Base-by-base conservation (phyloP, 2,888 invertebrate genomes). In the Drosophila lutescens region DNA sequence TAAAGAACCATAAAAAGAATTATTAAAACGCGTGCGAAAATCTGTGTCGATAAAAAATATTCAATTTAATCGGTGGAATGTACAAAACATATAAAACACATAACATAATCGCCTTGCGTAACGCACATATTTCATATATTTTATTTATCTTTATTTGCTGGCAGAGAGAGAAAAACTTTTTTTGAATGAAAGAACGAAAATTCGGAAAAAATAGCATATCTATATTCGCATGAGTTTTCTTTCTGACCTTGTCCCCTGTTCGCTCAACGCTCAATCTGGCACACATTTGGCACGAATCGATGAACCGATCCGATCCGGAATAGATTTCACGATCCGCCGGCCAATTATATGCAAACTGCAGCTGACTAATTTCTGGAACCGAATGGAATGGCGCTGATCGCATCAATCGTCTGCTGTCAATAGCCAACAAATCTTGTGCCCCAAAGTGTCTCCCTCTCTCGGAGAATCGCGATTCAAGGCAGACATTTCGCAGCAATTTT, bases 201-300 rank as follows among this genome's bases (percentile, higher is more conserved):
- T 44, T 65, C 20, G 4, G 17, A 49, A 49, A 38, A 53, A 54
- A 44, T 50, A 57, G 43, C 34, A 40, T 63, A 34, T 47, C 46
- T 47, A 55, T 61, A 68, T 53, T 10, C 36, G 56, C 51, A 40
- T 13, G 78, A 72, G 50, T 67, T 40, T 53, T 12, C 10, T 55
- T 49, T 58, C 41, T 32, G 68, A 43, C 62, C 49, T 49, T 49
- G 49, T 49, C 49, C 47, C 49, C 49, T 6, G 49, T 15, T 58
- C 57, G 49, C 58, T 61, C 56, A 77, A 76, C 57, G 49, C 58
- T 61, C 58, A 77, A 76, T 78, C 47, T 86, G 84, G 86, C 86
- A 86, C 76, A 85, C 80, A 81, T 81, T 81, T 83, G 78, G 79
- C 81, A 83, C 75, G 65, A 79, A 82, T 82, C 61, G 62, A 78